phyloP scores from a whole-genome alignment of 2,113 vertebrate species.

The Leptocoma aspasia region DNA sequence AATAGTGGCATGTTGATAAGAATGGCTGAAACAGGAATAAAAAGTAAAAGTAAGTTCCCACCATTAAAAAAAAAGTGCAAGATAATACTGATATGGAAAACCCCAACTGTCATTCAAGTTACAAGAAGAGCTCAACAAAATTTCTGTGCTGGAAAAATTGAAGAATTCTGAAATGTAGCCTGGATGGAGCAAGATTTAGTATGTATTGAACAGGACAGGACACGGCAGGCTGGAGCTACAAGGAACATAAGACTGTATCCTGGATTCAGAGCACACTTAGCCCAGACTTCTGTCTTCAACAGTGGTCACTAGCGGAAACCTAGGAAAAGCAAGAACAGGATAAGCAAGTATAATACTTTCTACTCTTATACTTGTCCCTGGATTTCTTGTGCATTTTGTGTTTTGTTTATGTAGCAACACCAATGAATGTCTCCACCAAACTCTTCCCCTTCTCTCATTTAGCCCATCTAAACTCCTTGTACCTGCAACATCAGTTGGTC shows the following conservation, averaged over 20 bases:
- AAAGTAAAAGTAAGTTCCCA: not conserved
- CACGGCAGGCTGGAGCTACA: not conserved
- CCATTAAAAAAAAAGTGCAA: accelerated
- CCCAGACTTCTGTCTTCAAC: not conserved
- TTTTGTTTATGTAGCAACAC: not conserved
- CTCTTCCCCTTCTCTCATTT: not conserved
- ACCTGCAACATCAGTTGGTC: not conserved
- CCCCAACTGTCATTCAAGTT: not conserved
- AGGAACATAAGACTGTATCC: not conserved
- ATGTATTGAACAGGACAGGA: not conserved
- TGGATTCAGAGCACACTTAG: not conserved
- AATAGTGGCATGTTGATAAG: not conserved
- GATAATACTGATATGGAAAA: not conserved
- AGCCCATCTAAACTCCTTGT: not conserved
- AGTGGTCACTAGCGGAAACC: not conserved
- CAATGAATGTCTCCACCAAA: not conserved
- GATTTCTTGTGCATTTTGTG: not conserved
- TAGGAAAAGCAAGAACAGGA: not conserved
- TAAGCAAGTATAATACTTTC: not conserved
- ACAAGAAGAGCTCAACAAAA: not conserved
- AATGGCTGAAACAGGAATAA: not conserved
- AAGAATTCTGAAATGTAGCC: not conserved
- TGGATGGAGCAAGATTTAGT: not conserved
- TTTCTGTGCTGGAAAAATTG: not conserved
- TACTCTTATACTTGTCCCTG: not conserved